Percentiles rank a stretch among this genome's conserved stretches.
Conservation (phyloP, 35 echinoderm and acorn worm species). For the Strongylocentrotus purpuratus region DNA sequence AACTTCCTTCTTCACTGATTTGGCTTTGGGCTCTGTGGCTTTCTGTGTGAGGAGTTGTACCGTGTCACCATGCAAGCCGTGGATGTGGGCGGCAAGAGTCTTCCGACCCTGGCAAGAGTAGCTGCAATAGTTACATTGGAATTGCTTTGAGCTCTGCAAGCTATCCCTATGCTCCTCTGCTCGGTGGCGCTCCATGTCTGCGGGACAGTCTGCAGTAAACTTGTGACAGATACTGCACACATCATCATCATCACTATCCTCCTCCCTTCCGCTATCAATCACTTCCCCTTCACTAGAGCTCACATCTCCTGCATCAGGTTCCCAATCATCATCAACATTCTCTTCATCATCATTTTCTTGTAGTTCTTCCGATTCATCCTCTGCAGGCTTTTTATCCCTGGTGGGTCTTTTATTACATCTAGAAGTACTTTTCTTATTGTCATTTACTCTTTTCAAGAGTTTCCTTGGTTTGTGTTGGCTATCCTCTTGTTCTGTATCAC, state of each 20-base stretch:
- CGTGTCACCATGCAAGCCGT: slow-evolving; percentile 7
- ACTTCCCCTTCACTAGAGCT: not conserved
- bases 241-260: not conserved
- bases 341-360: not conserved
- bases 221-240: not conserved
- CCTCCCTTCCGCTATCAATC: not conserved
- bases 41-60: not conserved
- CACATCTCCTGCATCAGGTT: not conserved
- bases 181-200: slow-evolving; percentile 15
- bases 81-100: slow-evolving; percentile 28
- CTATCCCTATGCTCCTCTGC: not conserved
- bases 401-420: not conserved
- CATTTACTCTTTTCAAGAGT: not conserved
- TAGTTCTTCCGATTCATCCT: not conserved
- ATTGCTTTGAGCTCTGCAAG: slow-evolving; percentile 30
- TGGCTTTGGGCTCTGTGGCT: not conserved
- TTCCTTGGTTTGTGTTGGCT: not conserved
- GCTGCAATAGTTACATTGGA: slow-evolving; percentile 46
- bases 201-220: not conserved
- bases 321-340: not conserved
- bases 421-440: not conserved
- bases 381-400: not conserved
- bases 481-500: not conserved
- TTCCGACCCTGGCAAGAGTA: slow-evolving; percentile 61
- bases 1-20: not conserved